These are phyloP conservation scores for Reticulitermes lucifugus DNA, from an alignment of 2,888 invertebrate genomes.

Conservation along the genomic window DNA sequence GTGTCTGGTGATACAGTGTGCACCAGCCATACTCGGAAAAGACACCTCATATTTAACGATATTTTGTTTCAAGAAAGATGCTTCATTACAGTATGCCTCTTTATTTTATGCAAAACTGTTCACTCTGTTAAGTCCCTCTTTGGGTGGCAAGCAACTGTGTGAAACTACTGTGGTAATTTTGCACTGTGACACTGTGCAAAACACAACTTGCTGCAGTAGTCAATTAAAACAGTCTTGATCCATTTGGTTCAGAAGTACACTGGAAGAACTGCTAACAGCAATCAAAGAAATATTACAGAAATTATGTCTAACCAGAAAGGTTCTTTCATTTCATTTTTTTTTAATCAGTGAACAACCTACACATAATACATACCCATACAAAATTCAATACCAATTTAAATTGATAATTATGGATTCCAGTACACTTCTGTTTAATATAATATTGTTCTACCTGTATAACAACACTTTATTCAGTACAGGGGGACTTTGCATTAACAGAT, in stretches of 20 bases:
- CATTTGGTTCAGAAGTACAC: background rate
- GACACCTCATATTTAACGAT: background rate
- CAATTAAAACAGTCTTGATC: background rate
- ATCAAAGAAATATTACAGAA: too few relatives aligned
- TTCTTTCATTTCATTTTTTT: too few relatives aligned
- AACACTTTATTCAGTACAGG: too few relatives aligned
- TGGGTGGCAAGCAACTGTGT: background rate
- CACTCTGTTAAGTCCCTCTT: background rate
- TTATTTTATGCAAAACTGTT: background rate
- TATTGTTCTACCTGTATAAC: background rate
- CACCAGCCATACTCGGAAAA: background rate
- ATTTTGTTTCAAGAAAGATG: background rate
- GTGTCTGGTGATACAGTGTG: background rate
- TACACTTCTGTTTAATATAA: background rate
- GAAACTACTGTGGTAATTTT: background rate
- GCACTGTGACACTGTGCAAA: background rate
- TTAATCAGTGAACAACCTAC: too few relatives aligned
- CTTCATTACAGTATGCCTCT: background rate
- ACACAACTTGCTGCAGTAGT: background rate
- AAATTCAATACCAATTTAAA: too few relatives aligned
- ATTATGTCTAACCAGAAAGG: too few relatives aligned
- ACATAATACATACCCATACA: too few relatives aligned
- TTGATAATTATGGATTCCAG: background rate
- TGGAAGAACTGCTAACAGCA: background rate
- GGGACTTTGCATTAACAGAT: too few relatives aligned